Conservation (phyloP, 2,888 invertebrate species). For the Idaea aversata region DNA sequence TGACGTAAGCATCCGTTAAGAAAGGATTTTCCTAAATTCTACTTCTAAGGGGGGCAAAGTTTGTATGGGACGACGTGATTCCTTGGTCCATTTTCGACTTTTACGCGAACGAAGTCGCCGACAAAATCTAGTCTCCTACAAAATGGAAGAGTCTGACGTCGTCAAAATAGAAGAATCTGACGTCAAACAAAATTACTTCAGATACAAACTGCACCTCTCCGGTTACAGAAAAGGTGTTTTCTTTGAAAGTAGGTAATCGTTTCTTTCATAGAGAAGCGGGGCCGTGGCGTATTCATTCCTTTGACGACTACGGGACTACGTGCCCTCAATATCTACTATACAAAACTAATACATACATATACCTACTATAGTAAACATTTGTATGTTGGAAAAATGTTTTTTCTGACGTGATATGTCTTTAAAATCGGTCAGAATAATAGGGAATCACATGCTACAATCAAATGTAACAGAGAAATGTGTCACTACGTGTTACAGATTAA, state of each 20-base stretch:
- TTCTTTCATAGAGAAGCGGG: conserved; percentile 7
- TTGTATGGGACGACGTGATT: too few relatives aligned
- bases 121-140: background rate
- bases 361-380: background rate
- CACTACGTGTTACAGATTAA: too few relatives aligned
- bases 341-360: background rate
- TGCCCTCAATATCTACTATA: background rate
- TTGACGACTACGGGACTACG: conserved; percentile 15
- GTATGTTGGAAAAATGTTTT: too few relatives aligned
- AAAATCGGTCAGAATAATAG: too few relatives aligned
- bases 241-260: conserved; percentile 3
- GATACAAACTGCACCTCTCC: background rate
- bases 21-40: too few relatives aligned
- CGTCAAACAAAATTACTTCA: background rate
- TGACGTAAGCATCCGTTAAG: too few relatives aligned
- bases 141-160: background rate
- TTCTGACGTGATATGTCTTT: too few relatives aligned
- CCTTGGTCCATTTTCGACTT: too few relatives aligned
- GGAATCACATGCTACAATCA: too few relatives aligned
- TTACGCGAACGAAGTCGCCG: too few relatives aligned
- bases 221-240: conserved; percentile 1
- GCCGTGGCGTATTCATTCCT: conserved; percentile 28
- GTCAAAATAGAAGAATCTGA: background rate
- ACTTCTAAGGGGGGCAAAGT: too few relatives aligned
- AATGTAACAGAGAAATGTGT: too few relatives aligned